Evolutionary conservation across 2,888 invertebrate species (phyloP), one percentile per base, ranked within the genome.

Genomic region (Ophion slaviceki): DNA sequence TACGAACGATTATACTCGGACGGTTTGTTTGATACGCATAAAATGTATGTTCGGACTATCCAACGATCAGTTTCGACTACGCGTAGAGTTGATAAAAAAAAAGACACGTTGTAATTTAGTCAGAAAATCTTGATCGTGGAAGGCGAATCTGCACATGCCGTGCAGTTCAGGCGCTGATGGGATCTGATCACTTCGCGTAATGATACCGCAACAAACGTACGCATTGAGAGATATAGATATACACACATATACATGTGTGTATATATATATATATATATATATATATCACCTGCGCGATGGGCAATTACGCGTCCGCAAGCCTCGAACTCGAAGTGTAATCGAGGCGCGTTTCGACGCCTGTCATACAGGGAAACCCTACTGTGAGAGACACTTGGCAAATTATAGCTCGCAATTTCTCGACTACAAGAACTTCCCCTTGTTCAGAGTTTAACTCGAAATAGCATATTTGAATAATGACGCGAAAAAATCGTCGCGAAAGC

Each of bases 351-450:
- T 77, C 53, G 57, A 64, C 62, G 72, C 61, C 74, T 68, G 83
- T 79, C 74, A 47, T 75, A 67, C 11, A 75, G 66, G n/a, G 53
- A 68, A 20, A 74, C 59, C n/a, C 70, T 47, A 47, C 47, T 47
- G 11, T 10, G 67, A 66, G 67, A 66, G 67, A 57, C 71, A 36
- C 57, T 24, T 71, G 75, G 67, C 45, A 84, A 84, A 84, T 84
- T 77, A 84, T 72, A 80, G 32, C 47, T 84, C 66, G 24, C 14
- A 28, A 61, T 72, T 28, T 84, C 80, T 72, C 61, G 76, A 77
- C 80, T 70, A 80, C 75, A 71, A 62, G 70, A 75, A 70, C 80
- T 76, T 84, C 80, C 47, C 70, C 68, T 80, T 80, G 47, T 71
- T 59, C 36, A 53, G 64, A 32, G 71, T 76, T 77, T 76, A 57